phyloP scores from a whole-genome alignment of 1,140 invertebrate genomes.

The Zaprionus ghesquierei region DNA sequence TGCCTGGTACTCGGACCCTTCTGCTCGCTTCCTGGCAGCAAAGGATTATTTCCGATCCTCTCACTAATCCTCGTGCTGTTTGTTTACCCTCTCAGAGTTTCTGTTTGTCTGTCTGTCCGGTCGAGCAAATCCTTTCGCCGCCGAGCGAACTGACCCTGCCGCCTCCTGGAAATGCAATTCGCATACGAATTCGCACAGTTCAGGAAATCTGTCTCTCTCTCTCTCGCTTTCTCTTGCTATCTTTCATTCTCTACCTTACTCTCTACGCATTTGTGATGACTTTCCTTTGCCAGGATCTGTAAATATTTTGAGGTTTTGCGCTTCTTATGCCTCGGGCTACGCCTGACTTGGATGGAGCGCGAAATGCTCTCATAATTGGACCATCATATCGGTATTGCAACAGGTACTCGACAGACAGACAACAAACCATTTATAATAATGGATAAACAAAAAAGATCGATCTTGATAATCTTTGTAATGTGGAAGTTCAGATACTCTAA shows the following conservation, averaged over 20 bases:
- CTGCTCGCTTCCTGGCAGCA: slow-evolving; percentile 75
- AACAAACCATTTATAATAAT: slow-evolving; percentile 53
- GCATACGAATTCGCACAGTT: slow-evolving; percentile 41
- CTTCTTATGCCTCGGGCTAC: slow-evolving; percentile 65
- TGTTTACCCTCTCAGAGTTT: slow-evolving; percentile 32
- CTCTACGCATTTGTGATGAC: slow-evolving; percentile 2
- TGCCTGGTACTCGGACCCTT: slow-evolving; percentile 15
- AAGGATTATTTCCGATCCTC: slow-evolving; percentile 76
- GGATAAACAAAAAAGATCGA: background rate
- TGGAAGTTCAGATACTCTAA: slow-evolving; percentile 14
- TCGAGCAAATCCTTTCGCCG: slow-evolving; percentile 56
- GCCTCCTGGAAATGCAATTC: slow-evolving; percentile 56
- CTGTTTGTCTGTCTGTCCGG: background rate
- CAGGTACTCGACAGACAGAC: slow-evolving; percentile 42
- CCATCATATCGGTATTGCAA: slow-evolving; percentile 42
- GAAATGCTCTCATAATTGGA: slow-evolving; percentile 47
- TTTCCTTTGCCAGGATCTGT: slow-evolving; percentile 15
- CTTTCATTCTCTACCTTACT: background rate
- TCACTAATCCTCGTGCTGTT: slow-evolving; percentile 54
- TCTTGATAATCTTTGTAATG: background rate
- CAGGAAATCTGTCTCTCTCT: slow-evolving; percentile 21
- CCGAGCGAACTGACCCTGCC: slow-evolving; percentile 28
- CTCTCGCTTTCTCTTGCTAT: background rate
- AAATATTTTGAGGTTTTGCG: slow-evolving; percentile 81
- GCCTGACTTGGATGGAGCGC: slow-evolving; percentile 35